These are phyloP conservation scores for Dolichopus griseipennis DNA, from an alignment of 2,888 invertebrate species.

Conservation along the genomic window DNA sequence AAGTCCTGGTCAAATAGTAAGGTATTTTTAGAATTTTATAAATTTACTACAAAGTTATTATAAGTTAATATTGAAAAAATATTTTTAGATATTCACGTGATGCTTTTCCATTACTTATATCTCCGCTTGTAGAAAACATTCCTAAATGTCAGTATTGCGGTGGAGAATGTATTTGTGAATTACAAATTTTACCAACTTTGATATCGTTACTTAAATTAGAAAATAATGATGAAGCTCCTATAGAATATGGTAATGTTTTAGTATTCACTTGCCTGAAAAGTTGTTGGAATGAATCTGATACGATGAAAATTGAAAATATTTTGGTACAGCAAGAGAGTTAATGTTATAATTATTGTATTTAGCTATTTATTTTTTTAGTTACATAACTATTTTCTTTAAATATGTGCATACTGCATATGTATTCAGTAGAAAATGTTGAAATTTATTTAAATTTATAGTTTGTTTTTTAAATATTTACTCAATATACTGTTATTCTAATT, in stretches of 20 bases:
- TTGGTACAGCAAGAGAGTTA: constrained; percentile 64
- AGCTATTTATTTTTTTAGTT: too few species aligned
- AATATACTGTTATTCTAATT: too few species aligned
- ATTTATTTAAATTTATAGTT: too few species aligned
- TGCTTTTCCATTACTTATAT: constrained; percentile 58
- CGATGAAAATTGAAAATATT: constrained; percentile 59
- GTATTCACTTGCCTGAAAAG: constrained; percentile 75
- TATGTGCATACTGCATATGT: too few species aligned
- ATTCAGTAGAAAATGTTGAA: too few species aligned
- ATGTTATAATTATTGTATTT: too few species aligned
- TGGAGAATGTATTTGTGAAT: constrained; percentile 63
- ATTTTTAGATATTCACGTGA: constrained; percentile 65
- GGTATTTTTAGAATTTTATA: constrained; percentile 48
- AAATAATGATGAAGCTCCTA: constrained; percentile 47
- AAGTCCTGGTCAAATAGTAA: constrained; percentile 73
- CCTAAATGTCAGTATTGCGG: constrained; percentile 60
- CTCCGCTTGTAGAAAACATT: constrained; percentile 51
- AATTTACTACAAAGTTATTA: neutral
- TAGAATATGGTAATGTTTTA: constrained; percentile 82
- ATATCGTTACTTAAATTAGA: constrained; percentile 59
- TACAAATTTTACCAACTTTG: constrained; percentile 74
- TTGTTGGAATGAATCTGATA: constrained; percentile 70
- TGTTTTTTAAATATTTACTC: too few species aligned
- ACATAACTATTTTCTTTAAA: too few species aligned
- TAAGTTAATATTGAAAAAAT: neutral